Conservation (phyloP, 2,113 vertebrate species). For the Sceloporus undulatus region DNA sequence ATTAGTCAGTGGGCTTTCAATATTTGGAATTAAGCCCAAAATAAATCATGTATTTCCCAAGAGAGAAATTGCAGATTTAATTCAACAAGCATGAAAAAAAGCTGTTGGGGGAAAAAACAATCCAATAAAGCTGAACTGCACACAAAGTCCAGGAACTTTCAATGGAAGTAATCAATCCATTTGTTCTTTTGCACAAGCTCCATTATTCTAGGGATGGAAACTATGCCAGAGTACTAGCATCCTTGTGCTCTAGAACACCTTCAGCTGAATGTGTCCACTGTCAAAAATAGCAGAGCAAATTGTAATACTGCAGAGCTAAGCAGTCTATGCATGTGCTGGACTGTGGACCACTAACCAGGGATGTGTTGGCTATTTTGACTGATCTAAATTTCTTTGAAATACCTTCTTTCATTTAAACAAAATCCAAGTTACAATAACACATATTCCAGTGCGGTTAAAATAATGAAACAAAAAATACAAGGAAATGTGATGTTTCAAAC, state of each 20-base stretch:
- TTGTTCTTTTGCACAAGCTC: neutral
- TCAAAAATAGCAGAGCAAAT: neutral
- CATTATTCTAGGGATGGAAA: neutral
- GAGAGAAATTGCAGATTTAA: neutral
- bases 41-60: neutral
- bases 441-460: neutral
- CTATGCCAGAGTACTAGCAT: neutral
- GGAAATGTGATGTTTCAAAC: neutral
- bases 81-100: neutral
- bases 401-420: neutral
- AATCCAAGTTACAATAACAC: neutral
- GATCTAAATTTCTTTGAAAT: neutral
- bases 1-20: neutral
- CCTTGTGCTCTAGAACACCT: neutral
- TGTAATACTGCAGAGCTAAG: neutral
- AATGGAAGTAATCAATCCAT: neutral
- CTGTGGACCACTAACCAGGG: neutral
- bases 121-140: neutral
- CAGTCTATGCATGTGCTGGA: neutral
- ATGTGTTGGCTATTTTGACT: neutral
- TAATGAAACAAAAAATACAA: neutral
- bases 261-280: neutral
- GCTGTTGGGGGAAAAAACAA: neutral
- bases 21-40: neutral
- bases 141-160: neutral